Evolutionary conservation across 2,888 invertebrate genomes (phyloP).

Genomic region (Perdita meconis): DNA sequence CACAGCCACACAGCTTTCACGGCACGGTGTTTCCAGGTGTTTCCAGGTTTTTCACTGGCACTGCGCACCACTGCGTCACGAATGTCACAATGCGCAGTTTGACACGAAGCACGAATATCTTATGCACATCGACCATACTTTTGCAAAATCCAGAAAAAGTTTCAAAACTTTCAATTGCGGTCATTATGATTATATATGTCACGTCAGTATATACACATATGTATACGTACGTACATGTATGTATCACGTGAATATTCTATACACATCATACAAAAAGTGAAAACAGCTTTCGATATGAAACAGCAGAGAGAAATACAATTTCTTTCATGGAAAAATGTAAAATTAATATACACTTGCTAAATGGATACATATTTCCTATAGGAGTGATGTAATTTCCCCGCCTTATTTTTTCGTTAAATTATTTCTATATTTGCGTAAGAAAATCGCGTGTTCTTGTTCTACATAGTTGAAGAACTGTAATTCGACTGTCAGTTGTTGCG

Average conservation of each 20-base stretch:
- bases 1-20: constrained; percentile 29
- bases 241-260: too few relatives aligned
- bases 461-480: constrained; percentile 32
- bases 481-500: constrained; percentile 40
- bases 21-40: constrained; percentile 27
- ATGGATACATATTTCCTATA: neutral
- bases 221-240: too few relatives aligned
- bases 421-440: too few relatives aligned
- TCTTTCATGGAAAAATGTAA: neutral
- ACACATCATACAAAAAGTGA: neutral
- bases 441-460: constrained; percentile 21
- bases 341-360: neutral
- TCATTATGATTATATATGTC: too few relatives aligned
- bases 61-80: constrained; percentile 46
- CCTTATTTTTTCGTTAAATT: constrained; percentile 1
- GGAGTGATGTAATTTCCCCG: constrained; percentile 6
- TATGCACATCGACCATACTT: constrained; percentile 54
- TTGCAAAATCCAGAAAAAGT: constrained; percentile 21
- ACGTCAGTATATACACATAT: too few relatives aligned
- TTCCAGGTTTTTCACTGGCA: too few relatives aligned
- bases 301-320: neutral
- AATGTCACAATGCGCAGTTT: too few relatives aligned
- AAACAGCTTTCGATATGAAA: neutral
- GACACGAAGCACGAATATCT: neutral
- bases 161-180: neutral